Base-by-base conservation (phyloP, 2,888 invertebrate species). In the Heliconius ismenius region DNA sequence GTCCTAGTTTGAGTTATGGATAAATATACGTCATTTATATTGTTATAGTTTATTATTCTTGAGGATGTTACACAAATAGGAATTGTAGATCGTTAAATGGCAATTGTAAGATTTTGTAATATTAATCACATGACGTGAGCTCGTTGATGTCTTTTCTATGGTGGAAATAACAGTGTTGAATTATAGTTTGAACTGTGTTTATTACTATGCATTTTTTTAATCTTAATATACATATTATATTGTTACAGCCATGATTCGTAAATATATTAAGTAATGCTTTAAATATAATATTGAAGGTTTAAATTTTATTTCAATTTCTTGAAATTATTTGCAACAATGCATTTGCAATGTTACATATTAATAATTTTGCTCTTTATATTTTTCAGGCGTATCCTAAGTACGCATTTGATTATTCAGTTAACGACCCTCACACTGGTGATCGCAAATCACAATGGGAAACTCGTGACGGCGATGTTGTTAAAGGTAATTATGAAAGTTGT, bases 371-470 rank as follows among this genome's bases (percentile, higher is more conserved):
- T 76, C 24, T 73, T 60, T 7, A 64, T 64, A 72, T 72, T 58
- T 79, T 91, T 80, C 89, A 95, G 95, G 90, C 95, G 1, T 91
- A 95, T 80, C 95, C 95, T 10, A 95, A 95, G 86, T 95, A 95
- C 83, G 90, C 94, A 67, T 95, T 95, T 83, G 95, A 95, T 85
- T 95, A 95, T 82, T 91, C 95, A 60, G 95, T 95, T n/a, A 94
- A 94, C 11, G 95, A 95, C 84, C 95, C 95, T 4, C 94, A 95
- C 81, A 95, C 95, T 24, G 95, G 95, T 36, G 95, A 95, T 83
- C 92, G 95, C 83, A 95, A 95, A 84, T 91, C 92, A 3, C 95
- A 95, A 82, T 95, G 95, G 91, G 95, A 95, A 85, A 91, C 92
- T 58, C 90, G 95, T 58, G 95, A 95, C 80, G 95, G 95, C 26